Conservation (phyloP, 37 sponge, comb jelly and placozoan species). For the Oscarella lobularis region DNA sequence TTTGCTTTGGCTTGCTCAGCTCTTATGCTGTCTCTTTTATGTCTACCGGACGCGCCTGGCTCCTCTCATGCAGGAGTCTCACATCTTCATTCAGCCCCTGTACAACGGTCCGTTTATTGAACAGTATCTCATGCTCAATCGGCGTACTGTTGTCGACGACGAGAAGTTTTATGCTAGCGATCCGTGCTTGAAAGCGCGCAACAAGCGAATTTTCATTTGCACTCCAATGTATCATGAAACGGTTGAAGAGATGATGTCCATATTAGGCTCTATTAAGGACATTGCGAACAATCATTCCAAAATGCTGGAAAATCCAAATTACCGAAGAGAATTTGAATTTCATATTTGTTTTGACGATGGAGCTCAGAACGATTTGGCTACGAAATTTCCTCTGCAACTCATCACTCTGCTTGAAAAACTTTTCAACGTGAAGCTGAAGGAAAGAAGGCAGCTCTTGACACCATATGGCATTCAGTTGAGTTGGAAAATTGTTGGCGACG, state of each 20-base stretch:
- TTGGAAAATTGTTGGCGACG: slow-evolving; percentile 21
- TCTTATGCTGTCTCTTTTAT: background rate
- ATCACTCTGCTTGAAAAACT: slow-evolving; percentile 47
- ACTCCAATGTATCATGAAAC: slow-evolving; percentile 78
- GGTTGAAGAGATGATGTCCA: slow-evolving; percentile 49
- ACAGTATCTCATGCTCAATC: slow-evolving; percentile 52
- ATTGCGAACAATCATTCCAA: no score
- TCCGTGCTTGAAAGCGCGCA: background rate
- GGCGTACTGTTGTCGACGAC: background rate
- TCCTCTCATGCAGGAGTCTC: slow-evolving; percentile 17
- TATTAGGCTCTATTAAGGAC: slow-evolving; percentile 70
- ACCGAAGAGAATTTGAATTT: slow-evolving; percentile 34
- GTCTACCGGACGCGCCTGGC: background rate
- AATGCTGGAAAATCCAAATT: slow-evolving; percentile 21
- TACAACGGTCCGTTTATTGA: slow-evolving; percentile 61
- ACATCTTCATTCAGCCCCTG: slow-evolving; percentile 54
- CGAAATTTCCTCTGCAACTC: slow-evolving; percentile 49
- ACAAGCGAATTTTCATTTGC: slow-evolving; percentile 51
- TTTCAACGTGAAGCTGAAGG: slow-evolving; percentile 19
- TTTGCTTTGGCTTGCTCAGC: background rate
- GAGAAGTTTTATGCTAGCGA: background rate
- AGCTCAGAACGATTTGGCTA: slow-evolving; percentile 29
- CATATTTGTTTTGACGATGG: slow-evolving; percentile 81
- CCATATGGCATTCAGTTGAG: slow-evolving; percentile 54
- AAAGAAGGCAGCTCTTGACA: slow-evolving; percentile 25